Evolutionary conservation across 2,888 invertebrate species (phyloP), one percentile per base, ranked within the genome.

Genomic region (Diarsia dahlii): DNA sequence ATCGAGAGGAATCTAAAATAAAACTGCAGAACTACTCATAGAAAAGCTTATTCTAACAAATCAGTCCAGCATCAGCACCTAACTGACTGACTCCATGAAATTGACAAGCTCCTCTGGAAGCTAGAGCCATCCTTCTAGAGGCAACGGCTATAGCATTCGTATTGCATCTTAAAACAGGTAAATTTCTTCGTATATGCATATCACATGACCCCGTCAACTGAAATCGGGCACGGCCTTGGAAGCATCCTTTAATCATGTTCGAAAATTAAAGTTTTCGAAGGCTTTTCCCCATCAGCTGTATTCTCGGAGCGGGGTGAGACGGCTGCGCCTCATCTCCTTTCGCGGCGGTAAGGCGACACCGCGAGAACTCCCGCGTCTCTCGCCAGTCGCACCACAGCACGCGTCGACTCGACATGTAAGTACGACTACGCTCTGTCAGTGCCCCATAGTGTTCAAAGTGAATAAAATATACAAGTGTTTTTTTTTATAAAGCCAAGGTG

Each of bases 371-470:
- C 90, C 90, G 92, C 91, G 91, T 84, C 88, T 89, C 88, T 82
- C 92, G 95, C 94, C 96, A 96, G 96, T 96, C 96, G 96, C 96
- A 95, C 94, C 96, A 96, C 95, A 96, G 96, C 96, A 91, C 95
- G 95, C 96, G 96, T 95, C 96, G 96, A 96, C 96, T 96, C 96
- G 95, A 96, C 95, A 96, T 96, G 96, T 96, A 96, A 96, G 96
- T 96, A 96, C 90, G 91, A 90, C 80, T 65, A 84, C 90, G 89
- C 91, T 92, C 91, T 90, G 90, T 67, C 91, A 93, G 95, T 94
- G 94, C 86, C 90, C 86, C 87, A 87, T 90, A 93, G 95, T 95
- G 95, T 91, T 87, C 84, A 54, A 89, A 92, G 94, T 94, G 94
- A 92, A 92, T 91, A 92, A 88, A 89, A 91, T 88, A 89, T 89